phyloP scores from a whole-genome alignment of 1,140 invertebrate genomes.

The Zaprionus nigranus region DNA sequence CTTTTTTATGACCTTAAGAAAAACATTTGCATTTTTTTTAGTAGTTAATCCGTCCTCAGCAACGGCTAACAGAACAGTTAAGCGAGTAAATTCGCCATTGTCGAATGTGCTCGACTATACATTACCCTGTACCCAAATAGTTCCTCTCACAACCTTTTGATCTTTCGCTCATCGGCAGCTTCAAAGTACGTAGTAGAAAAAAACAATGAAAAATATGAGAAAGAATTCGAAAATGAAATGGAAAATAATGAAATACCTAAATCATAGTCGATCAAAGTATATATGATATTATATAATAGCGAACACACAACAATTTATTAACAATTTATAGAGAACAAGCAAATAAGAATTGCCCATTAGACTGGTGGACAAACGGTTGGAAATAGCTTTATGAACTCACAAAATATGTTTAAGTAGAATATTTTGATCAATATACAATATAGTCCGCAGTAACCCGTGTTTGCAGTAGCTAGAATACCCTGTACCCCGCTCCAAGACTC shows the following conservation, averaged over 20 bases:
- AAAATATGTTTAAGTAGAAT: slow-evolving; percentile 18
- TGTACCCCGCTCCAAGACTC: slow-evolving; percentile 3
- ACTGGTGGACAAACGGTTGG: slow-evolving; percentile 20
- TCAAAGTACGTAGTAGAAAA: slow-evolving; percentile 23
- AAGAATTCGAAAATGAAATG: slow-evolving; percentile 1
- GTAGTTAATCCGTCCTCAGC: slow-evolving; percentile 78
- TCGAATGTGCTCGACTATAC: slow-evolving; percentile 21
- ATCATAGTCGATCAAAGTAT: slow-evolving; percentile 27
- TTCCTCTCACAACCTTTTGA: slow-evolving; percentile 1
- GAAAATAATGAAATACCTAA: slow-evolving; percentile 14
- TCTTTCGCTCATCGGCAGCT: slow-evolving; percentile 25
- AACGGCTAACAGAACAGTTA: slow-evolving; percentile 58
- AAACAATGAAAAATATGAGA: background rate
- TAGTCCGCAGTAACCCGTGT: background rate
- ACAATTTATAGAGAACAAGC: slow-evolving; percentile 10
- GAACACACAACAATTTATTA: slow-evolving; percentile 26
- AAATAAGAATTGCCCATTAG: slow-evolving; percentile 27
- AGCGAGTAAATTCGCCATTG: slow-evolving; percentile 39
- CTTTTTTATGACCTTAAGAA: slow-evolving; percentile 50
- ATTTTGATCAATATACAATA: slow-evolving; percentile 9
- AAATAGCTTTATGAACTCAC: slow-evolving; percentile 41
- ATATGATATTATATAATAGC: slow-evolving; percentile 30
- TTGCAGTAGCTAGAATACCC: background rate
- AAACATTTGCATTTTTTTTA: slow-evolving; percentile 72
- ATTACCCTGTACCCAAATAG: slow-evolving; percentile 37